These are phyloP conservation scores for Formicarius rufipectus DNA, from an alignment of 2,113 vertebrate genomes.

Conservation along the genomic window DNA sequence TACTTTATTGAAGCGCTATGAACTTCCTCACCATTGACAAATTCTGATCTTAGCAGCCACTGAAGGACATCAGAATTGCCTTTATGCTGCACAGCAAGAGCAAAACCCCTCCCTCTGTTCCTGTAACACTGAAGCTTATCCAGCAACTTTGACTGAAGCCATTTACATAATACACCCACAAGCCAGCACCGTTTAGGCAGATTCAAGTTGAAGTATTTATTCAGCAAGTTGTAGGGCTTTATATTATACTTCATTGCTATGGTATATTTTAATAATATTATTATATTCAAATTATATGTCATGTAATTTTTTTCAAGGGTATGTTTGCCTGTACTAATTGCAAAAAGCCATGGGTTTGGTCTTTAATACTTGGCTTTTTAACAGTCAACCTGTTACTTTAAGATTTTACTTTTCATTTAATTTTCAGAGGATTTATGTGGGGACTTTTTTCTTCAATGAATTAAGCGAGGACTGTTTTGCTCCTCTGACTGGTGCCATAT, in stretches of 20 bases:
- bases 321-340: neutral
- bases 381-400: neutral
- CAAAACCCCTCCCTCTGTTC: neutral
- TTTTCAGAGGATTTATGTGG: neutral
- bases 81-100: neutral
- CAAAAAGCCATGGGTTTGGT: neutral
- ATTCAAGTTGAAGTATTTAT: conserved; percentile 28
- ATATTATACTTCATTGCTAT: neutral
- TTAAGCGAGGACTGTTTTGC: conserved; percentile 1
- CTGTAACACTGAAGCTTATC: conserved; percentile 12
- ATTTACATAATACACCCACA: conserved; percentile 63
- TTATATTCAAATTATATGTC: neutral
- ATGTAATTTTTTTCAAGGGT: neutral
- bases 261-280: neutral
- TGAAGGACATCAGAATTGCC: neutral
- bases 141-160: conserved; percentile 40
- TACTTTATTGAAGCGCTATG: neutral
- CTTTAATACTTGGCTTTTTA: neutral
- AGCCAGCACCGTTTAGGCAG: conserved; percentile 1
- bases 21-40: neutral
- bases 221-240: neutral
- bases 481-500: conserved; percentile 55
- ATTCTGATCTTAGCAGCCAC: neutral
- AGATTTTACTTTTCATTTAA: neutral
- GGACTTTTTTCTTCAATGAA: neutral